These are phyloP conservation scores for Plutella xylostella DNA, from an alignment of 2,888 invertebrate species.

Conservation along the genomic window DNA sequence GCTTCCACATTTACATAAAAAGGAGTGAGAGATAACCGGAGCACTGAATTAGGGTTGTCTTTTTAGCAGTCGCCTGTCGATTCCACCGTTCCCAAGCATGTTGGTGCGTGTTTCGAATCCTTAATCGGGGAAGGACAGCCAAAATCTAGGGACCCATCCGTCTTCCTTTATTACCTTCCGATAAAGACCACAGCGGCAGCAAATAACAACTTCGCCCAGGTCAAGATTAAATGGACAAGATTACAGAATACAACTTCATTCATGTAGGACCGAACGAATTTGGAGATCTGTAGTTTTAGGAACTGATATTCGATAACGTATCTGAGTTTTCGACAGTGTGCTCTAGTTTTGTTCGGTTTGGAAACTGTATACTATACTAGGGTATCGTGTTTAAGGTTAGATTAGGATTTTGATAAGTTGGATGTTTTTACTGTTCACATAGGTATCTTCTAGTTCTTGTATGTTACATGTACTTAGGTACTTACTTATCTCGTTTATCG, in stretches of 20 bases:
- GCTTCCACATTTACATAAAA: conserved; percentile 7
- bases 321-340: neutral
- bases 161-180: neutral
- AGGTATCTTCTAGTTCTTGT: too few relatives aligned
- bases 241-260: conserved; percentile 5
- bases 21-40: conserved; percentile 6
- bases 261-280: conserved; percentile 2
- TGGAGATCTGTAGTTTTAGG: conserved; percentile 1
- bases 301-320: neutral
- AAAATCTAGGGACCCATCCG: neutral
- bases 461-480: too few relatives aligned
- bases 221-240: conserved; percentile 3
- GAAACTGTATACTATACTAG: too few relatives aligned
- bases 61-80: conserved; percentile 20
- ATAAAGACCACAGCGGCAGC: neutral
- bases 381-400: too few relatives aligned
- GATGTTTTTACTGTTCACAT: too few relatives aligned
- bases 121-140: conserved; percentile 3
- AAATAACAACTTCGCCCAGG: neutral
- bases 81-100: conserved; percentile 14
- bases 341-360: too few relatives aligned
- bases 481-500: too few relatives aligned
- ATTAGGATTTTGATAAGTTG: too few relatives aligned
- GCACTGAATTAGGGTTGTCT: conserved; percentile 6
- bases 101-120: conserved; percentile 16